Conservation (phyloP, 2,888 invertebrate species). For the Litoditis marina region DNA sequence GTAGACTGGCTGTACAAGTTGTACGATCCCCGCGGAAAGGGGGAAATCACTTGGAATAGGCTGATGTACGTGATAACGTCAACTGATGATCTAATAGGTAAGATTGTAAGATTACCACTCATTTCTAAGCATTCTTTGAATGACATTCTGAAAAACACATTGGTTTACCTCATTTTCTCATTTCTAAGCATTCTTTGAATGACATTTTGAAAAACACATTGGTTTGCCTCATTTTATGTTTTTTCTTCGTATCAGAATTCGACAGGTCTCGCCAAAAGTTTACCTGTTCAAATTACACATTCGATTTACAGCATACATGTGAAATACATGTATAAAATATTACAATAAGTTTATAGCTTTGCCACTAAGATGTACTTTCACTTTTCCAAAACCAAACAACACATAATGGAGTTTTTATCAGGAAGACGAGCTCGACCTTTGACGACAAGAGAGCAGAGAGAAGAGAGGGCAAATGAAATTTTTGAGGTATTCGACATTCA, state of each 20-base stretch:
- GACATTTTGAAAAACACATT: not conserved
- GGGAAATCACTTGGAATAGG: constrained; percentile 53
- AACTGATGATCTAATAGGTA: constrained; percentile 54
- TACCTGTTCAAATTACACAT: too few species aligned
- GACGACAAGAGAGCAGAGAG: constrained; percentile 41
- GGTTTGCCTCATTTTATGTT: too few species aligned
- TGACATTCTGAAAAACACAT: not conserved
- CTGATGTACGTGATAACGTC: constrained; percentile 55
- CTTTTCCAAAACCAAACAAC: too few species aligned
- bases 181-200: not conserved
- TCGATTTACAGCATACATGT: too few species aligned
- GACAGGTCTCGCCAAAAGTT: too few species aligned
- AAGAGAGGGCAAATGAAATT: constrained; percentile 35
- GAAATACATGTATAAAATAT: too few species aligned
- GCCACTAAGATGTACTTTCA: too few species aligned
- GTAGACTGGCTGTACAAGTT: constrained; percentile 55
- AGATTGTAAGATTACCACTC: not conserved
- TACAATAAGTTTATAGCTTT: too few species aligned
- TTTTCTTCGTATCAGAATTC: too few species aligned
- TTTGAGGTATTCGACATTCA: constrained; percentile 32
- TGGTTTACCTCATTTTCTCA: too few species aligned
- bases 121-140: not conserved
- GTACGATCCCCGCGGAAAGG: constrained; percentile 52
- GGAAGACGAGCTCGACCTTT: constrained; percentile 42
- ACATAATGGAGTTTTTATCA: constrained; percentile 16